Evolutionary conservation across 2,113 vertebrate genomes (phyloP).

Genomic region (Percina caprodes): DNA sequence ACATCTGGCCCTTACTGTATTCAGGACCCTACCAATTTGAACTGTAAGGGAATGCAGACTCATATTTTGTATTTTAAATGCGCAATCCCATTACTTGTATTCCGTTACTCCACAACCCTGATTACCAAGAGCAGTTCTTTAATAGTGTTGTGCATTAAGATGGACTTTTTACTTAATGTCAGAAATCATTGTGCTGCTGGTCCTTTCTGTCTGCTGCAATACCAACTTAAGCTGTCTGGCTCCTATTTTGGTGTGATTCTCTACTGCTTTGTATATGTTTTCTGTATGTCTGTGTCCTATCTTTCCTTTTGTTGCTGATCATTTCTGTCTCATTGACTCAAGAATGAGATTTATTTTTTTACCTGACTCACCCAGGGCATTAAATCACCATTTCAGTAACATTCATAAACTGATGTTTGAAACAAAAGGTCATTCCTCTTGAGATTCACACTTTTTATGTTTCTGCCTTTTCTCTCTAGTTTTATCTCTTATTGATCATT

Average conservation of each 20-base stretch:
- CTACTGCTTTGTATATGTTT: background rate
- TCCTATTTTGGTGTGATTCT: background rate
- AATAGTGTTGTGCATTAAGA: background rate
- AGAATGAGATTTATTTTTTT: constrained; percentile 51
- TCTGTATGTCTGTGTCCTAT: background rate
- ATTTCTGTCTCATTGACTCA: constrained; percentile 64
- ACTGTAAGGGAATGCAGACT: too few relatives aligned
- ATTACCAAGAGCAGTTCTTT: background rate
- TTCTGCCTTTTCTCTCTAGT: background rate
- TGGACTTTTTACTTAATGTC: background rate
- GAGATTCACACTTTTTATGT: background rate
- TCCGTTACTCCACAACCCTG: background rate
- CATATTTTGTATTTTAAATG: too few relatives aligned
- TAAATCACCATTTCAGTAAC: constrained; percentile 50
- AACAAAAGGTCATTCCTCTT: constrained; percentile 10
- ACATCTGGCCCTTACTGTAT: too few relatives aligned
- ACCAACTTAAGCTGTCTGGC: constrained; percentile 1
- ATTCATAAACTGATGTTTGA: constrained; percentile 28
- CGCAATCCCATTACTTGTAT: too few relatives aligned
- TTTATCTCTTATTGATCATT: background rate
- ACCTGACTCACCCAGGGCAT: constrained; percentile 39
- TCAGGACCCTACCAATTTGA: too few relatives aligned
- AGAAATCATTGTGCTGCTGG: constrained; percentile 8
- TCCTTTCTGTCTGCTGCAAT: background rate
- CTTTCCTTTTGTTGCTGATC: constrained; percentile 40